Evolutionary conservation across 1,140 invertebrate genomes (phyloP), one percentile per base, ranked within the genome.

Genomic region (Pogonognathellus flavescens): DNA sequence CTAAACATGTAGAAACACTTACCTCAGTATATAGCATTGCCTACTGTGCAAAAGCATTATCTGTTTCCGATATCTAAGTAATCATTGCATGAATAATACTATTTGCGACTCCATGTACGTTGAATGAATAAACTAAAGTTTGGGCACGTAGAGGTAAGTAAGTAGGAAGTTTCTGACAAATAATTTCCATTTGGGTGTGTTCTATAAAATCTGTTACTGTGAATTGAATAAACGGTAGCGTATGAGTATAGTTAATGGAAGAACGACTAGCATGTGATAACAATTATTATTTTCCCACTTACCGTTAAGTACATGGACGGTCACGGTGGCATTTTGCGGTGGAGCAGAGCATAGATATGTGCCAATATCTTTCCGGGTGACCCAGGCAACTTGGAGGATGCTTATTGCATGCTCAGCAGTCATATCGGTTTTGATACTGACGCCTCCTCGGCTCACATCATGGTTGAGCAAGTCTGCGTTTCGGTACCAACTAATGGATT

Each of bases 261-360:
- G n/a, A 16, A 59, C 13, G 20, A 18, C 6, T 18, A 7, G 18
- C 11, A 31, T 72, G 11, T 41, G 22, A 13, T 41, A 41, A 76
- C 14, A 76, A 49, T 72, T 18, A 70, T 31, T 16, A 41, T 41
- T 41, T 41, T 76, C 52, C 11, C n/a, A 88, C 92, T 92, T 92
- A 95, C 94, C 94, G 90, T 94, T 95, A 59, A 95, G 92, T 62
- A 95, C 94, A 86, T 95, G 94, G 53, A 95, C 94, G 53, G 94
- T 92, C 81, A 95, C 93, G 5, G 92, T 94, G 82, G 94, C 93
- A 60, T 88, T 88, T 55, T 87, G 87, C 20, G 87, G 86, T 49
- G 87, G 85, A 50, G 87, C 84, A 59, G 87, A 87, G 66, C 86
- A 88, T 20, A 88, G 84, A 87, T 87, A 88, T 82, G 87, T 87